These are phyloP conservation scores for Phyto melanocephala DNA, from an alignment of 2,888 invertebrate species.

Conservation along the genomic window DNA sequence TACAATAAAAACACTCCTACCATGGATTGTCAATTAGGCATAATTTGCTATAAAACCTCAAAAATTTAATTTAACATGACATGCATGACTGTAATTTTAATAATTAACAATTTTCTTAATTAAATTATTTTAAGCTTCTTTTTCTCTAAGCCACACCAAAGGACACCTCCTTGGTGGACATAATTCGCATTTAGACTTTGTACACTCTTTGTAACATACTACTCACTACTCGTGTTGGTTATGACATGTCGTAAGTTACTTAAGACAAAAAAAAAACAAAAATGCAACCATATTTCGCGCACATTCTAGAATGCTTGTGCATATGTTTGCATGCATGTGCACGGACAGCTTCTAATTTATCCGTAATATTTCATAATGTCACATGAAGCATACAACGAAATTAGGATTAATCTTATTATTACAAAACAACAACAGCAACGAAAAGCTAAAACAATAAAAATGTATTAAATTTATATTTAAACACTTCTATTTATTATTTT, in stretches of 20 bases:
- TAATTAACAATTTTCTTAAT: too few species aligned
- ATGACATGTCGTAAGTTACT: neutral
- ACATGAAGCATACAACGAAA: neutral
- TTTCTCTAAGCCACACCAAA: neutral
- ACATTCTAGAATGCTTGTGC: neutral
- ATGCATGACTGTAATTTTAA: too few species aligned
- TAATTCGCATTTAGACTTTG: neutral
- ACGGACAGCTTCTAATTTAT: conserved; percentile 22
- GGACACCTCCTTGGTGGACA: neutral
- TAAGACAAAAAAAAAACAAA: neutral
- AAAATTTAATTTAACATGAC: too few species aligned
- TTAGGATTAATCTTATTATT: conserved; percentile 41
- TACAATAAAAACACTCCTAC: too few species aligned
- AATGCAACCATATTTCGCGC: neutral
- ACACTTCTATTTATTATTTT: neutral
- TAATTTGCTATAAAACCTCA: too few species aligned
- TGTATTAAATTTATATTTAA: conserved; percentile 37
- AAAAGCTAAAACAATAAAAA: conserved; percentile 16
- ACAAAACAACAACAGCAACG: neutral
- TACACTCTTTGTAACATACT: neutral
- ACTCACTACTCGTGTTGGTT: conserved; percentile 5
- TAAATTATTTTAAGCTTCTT: neutral
- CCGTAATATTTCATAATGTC: neutral
- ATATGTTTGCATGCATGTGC: neutral
- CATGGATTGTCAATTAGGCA: too few species aligned